A percentile compares a stretch with the other conserved stretches of the same genome.
phyloP scores from a whole-genome alignment of 2,113 vertebrate species.

The Poeciliopsis prolifica region DNA sequence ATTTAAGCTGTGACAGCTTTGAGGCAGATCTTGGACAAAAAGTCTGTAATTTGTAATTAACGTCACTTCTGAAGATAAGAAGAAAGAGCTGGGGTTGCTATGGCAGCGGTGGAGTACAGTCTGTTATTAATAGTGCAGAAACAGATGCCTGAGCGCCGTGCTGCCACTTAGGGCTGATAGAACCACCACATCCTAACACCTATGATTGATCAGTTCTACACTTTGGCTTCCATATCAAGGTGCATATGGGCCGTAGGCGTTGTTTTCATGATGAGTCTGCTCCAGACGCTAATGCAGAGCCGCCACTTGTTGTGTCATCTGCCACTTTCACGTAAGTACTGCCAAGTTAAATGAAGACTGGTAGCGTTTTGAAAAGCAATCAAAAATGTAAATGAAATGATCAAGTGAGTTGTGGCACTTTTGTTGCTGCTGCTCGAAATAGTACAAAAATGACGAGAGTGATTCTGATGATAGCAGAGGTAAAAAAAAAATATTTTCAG shows the following conservation, averaged over 20 bases:
- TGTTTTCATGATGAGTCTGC: constrained; percentile 63
- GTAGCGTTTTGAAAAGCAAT: constrained; percentile 53
- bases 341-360: constrained; percentile 28
- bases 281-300: constrained; percentile 35
- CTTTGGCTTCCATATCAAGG: not conserved
- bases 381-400: constrained; percentile 63
- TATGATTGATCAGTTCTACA: constrained; percentile 71
- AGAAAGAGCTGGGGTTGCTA: constrained; percentile 42
- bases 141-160: constrained; percentile 69
- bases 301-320: constrained; percentile 54
- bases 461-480: not conserved
- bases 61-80: constrained; percentile 26
- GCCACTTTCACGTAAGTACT: constrained; percentile 24
- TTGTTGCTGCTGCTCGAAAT: not conserved
- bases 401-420: constrained; percentile 46
- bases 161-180: constrained; percentile 52
- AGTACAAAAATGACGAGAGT: not conserved
- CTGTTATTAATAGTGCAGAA: constrained; percentile 71
- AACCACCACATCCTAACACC: constrained; percentile 58
- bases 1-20: constrained; percentile 52
- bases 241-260: constrained; percentile 70
- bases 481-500: not conserved
- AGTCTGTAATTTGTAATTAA: constrained; percentile 38
- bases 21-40: constrained; percentile 14
- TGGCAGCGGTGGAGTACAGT: constrained; percentile 56